phyloP scores from a whole-genome alignment of 1,140 invertebrate species.

The Geopemphigus sp. region DNA sequence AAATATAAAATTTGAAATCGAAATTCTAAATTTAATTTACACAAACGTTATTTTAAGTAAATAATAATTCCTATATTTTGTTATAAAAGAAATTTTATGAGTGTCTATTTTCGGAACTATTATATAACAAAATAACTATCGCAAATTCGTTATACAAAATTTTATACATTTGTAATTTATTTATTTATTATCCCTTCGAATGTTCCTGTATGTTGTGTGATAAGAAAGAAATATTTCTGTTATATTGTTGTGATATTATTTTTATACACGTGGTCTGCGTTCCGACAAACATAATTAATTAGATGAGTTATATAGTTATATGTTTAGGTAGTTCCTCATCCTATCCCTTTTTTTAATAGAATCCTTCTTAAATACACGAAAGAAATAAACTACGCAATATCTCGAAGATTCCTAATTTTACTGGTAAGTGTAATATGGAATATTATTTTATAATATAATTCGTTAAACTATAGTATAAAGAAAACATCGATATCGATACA shows the following conservation, averaged over 20 bases:
- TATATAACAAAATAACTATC: slow-evolving; percentile 27
- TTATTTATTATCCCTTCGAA: slow-evolving; percentile 22
- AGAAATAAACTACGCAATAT: neutral
- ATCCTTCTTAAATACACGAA: neutral
- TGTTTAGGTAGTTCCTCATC: slow-evolving; percentile 21
- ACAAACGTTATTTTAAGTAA: neutral
- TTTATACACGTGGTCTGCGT: slow-evolving; percentile 18
- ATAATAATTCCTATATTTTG: neutral
- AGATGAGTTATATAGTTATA: neutral
- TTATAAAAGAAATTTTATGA: slow-evolving; percentile 7
- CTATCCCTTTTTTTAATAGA: neutral
- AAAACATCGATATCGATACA: neutral
- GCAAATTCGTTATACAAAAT: slow-evolving; percentile 18
- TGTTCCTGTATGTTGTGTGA: slow-evolving; percentile 43
- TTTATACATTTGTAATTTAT: slow-evolving; percentile 24
- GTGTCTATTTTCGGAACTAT: slow-evolving; percentile 20
- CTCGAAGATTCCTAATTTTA: neutral
- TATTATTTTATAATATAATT: too few species aligned
- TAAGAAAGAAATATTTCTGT: slow-evolving; percentile 34
- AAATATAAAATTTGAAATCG: neutral
- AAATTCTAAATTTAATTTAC: slow-evolving; percentile 40
- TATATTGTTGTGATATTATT: slow-evolving; percentile 40
- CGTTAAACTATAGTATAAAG: neutral
- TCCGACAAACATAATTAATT: neutral
- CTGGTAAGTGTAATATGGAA: slow-evolving; percentile 16